phyloP scores from a whole-genome alignment of 64 coral and sea anemone genomes.

The Porites australiensis region DNA sequence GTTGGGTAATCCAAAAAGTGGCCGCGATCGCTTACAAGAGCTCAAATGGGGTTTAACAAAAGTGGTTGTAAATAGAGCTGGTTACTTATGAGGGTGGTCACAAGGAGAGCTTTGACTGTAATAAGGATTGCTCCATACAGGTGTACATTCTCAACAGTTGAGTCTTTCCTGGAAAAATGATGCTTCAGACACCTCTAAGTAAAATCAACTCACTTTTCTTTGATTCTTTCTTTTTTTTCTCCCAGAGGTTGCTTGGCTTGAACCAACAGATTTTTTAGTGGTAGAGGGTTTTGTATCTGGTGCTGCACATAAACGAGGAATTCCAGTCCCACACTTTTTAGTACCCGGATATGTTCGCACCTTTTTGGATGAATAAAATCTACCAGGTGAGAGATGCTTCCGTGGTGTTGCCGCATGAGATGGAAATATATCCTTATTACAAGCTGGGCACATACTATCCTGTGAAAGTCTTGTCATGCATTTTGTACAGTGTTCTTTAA shows the following conservation, averaged over 20 bases:
- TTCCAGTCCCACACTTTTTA: background rate
- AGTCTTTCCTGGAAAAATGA: too few species aligned
- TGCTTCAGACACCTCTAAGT: background rate
- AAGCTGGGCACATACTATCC: background rate
- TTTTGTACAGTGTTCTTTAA: background rate
- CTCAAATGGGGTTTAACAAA: too few species aligned
- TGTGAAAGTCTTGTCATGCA: background rate
- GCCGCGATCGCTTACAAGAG: too few species aligned
- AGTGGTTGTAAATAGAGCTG: too few species aligned
- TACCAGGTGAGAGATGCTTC: slow-evolving; percentile 14
- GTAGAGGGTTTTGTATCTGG: background rate
- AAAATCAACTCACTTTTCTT: slow-evolving; percentile 6
- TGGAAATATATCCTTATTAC: background rate
- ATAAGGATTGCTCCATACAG: too few species aligned
- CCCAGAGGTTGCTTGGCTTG: background rate
- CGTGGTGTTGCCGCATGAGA: slow-evolving; percentile 48
- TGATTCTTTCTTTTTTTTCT: slow-evolving; percentile 33
- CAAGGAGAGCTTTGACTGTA: too few species aligned
- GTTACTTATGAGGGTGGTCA: too few species aligned
- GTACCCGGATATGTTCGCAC: background rate
- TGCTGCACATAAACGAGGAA: background rate
- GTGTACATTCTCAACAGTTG: too few species aligned
- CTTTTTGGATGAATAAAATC: slow-evolving; percentile 13
- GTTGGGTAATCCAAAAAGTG: too few species aligned
- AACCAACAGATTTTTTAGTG: background rate